Evolutionary conservation across 2,888 invertebrate species (phyloP).

Genomic region (Pilophorus perplexus): DNA sequence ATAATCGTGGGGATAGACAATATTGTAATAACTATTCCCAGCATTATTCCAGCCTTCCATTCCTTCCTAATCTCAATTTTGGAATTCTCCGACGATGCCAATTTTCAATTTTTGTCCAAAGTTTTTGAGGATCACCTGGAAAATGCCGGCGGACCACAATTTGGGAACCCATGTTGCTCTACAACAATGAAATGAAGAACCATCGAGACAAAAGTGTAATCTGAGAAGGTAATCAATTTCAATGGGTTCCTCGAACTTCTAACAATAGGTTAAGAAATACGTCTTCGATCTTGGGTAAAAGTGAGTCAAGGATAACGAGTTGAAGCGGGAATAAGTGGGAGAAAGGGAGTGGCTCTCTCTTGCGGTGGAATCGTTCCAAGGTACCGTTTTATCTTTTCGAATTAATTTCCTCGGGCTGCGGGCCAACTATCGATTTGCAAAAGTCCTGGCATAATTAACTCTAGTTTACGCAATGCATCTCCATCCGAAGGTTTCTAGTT

Average conservation of each 20-base stretch:
- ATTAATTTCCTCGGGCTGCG: constrained; percentile 33
- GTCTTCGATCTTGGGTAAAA: background rate
- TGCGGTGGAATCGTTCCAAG: constrained; percentile 37
- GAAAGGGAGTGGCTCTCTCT: background rate
- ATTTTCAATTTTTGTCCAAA: too few relatives aligned
- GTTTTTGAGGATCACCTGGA: too few relatives aligned
- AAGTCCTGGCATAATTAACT: constrained; percentile 32
- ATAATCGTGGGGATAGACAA: too few relatives aligned
- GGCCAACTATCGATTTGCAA: constrained; percentile 29
- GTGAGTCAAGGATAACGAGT: constrained; percentile 1
- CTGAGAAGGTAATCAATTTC: background rate
- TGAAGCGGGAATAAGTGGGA: constrained; percentile 9
- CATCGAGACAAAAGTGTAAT: too few relatives aligned
- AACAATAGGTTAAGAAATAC: background rate
- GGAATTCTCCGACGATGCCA: too few relatives aligned
- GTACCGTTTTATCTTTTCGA: constrained; percentile 36
- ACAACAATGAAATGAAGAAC: too few relatives aligned
- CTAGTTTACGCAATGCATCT: constrained; percentile 28
- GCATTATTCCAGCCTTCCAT: too few relatives aligned
- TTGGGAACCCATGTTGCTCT: too few relatives aligned
- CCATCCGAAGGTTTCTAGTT: too few relatives aligned
- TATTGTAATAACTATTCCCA: too few relatives aligned
- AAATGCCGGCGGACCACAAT: too few relatives aligned
- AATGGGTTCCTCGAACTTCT: background rate
- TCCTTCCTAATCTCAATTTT: too few relatives aligned